Evolutionary conservation across 2,113 vertebrate species (phyloP), one percentile per base, ranked within the genome.

Genomic region (Chloebia gouldiae): DNA sequence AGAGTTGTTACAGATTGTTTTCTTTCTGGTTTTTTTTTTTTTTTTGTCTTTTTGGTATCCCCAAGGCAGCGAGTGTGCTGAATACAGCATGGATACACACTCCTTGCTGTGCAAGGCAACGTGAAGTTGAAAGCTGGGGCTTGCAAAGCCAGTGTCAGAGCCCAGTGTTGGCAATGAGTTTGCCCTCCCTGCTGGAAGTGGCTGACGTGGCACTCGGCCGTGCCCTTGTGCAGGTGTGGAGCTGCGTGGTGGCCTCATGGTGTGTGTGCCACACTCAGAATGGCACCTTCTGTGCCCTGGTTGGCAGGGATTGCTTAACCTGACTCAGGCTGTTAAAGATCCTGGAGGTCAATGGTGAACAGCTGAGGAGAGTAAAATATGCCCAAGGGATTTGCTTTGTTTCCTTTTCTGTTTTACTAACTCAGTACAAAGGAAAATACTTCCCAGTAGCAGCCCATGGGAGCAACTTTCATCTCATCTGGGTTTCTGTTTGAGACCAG

Each of bases 161-260:
- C 63, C 15, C 2, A 2, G 40, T 14, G 25, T 3, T 28, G 40
- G 54, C 10, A 15, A 2, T 5, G 70, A 12, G 15, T 39, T 78
- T 86, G 18, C 17, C 35, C 63, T 81, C 49, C 4, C 2, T 22
- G 39, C n/a, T 61, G 49, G 21, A 15, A 4, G 28, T 0, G 2
- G 14, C 68, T 49, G 61, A 51, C 2, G 22, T 4, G 44, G 15
- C 35, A 4, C 13, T 44, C 0, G 0, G 27, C 30, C 0, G 2
- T 92, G 79, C 25, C 28, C 56, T 54, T 45, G 31, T 11, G 45
- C 6, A 11, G 50, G 31, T 1, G 3, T 31, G 2, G n/a, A 64
- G 77, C 50, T 65, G 50, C 18, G 3, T 1, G 21, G 28, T 2
- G 15, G n/a, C 56, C 59, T 39, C 2, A 0, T 8, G 30, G 11